These are phyloP conservation scores for Cyclina sinensis DNA, from an alignment of 1,140 invertebrate species.

Conservation along the genomic window DNA sequence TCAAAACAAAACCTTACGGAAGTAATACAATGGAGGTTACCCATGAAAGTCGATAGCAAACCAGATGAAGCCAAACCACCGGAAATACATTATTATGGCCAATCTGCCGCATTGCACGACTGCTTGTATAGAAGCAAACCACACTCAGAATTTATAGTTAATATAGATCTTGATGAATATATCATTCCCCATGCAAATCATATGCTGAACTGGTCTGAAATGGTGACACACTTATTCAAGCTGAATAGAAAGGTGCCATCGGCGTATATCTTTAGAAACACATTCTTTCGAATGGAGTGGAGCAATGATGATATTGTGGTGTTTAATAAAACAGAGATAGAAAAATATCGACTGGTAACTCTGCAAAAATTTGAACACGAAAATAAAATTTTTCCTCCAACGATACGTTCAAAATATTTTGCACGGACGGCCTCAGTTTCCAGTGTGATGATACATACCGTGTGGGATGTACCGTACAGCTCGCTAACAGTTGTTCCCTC, in stretches of 20 bases:
- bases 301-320: neutral
- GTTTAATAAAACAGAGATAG: neutral
- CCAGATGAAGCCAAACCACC: slow-evolving; percentile 6
- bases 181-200: slow-evolving; percentile 59
- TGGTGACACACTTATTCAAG: neutral
- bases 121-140: slow-evolving; percentile 63
- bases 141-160: slow-evolving; percentile 49
- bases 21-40: slow-evolving; percentile 94
- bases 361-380: slow-evolving; percentile 55
- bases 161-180: slow-evolving; percentile 68
- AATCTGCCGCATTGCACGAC: slow-evolving; percentile 66
- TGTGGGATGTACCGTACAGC: slow-evolving; percentile 89
- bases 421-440: slow-evolving; percentile 93
- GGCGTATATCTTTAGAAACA: slow-evolving; percentile 58
- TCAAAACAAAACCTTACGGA: slow-evolving; percentile 89
- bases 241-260: neutral
- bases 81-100: slow-evolving; percentile 66
- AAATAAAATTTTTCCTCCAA: slow-evolving; percentile 2
- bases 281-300: slow-evolving; percentile 67
- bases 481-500: slow-evolving; percentile 93
- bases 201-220: neutral
- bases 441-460: slow-evolving; percentile 97
- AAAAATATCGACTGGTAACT: slow-evolving; percentile 25
- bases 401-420: slow-evolving; percentile 93
- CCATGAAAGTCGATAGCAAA: slow-evolving; percentile 88